Conservation (phyloP, 2,797 vertebrate species). For the Lycodopsis pacificus region DNA sequence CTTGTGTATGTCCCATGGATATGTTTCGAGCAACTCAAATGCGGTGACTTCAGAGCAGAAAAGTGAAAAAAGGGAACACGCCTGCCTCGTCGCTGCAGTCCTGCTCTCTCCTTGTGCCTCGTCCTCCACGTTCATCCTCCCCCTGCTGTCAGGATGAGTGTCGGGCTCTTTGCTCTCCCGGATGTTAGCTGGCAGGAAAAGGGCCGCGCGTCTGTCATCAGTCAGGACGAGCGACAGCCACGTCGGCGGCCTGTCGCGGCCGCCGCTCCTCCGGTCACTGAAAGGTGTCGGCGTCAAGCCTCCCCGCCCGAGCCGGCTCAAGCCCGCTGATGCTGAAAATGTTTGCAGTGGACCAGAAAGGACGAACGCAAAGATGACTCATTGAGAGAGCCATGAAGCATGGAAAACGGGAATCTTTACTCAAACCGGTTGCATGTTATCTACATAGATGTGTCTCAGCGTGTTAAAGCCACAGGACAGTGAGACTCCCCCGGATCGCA, state of each 20-base stretch:
- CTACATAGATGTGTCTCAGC: slow-evolving; percentile 3
- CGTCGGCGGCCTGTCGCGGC: slow-evolving; percentile 73
- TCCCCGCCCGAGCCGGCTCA: neutral
- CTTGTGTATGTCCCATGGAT: neutral
- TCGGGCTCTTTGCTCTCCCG: slow-evolving; percentile 61
- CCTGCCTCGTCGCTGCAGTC: neutral
- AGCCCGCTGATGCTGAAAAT: neutral
- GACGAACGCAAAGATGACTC: neutral
- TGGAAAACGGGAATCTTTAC: neutral
- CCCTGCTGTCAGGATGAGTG: slow-evolving; percentile 57
- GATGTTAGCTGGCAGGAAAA: slow-evolving; percentile 73
- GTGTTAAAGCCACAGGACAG: slow-evolving; percentile 15
- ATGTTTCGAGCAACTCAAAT: neutral
- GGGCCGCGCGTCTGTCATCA: slow-evolving; percentile 73
- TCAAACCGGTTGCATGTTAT: slow-evolving; percentile 3
- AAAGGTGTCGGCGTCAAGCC: slow-evolving; percentile 46
- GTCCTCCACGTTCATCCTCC: slow-evolving; percentile 22
- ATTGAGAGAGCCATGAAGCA: neutral
- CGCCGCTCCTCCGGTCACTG: slow-evolving; percentile 71
- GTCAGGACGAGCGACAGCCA: slow-evolving; percentile 75
- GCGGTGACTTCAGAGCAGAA: neutral
- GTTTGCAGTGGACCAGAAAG: neutral
- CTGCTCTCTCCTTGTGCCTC: slow-evolving; percentile 17
- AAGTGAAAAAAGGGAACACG: neutral
- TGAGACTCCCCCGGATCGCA: slow-evolving; percentile 6